Evolutionary conservation across 2,888 invertebrate genomes (phyloP), one percentile per base, ranked within the genome.

Genomic region (Cephus pygmeus): DNA sequence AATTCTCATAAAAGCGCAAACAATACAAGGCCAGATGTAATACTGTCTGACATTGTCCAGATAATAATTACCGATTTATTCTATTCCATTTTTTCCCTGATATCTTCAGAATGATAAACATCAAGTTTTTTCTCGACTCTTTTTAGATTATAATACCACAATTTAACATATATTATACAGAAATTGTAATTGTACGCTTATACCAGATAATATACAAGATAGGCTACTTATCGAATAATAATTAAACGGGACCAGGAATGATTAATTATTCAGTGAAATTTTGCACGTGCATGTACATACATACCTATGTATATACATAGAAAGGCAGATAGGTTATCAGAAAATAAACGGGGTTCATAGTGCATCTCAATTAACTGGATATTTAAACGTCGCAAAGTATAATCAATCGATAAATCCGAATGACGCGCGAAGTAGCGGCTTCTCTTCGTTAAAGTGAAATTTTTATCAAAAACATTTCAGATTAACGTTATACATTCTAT

Each of bases 381-480:
- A 79, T 81, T 81, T 76, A 78, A 76, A 77, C 23, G 23, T 79
- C 73, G 40, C 69, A 34, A 31, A 75, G 23, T 15, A 34, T 56
- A 69, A 56, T 73, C 68, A 79, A 36, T 82, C 75, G 80, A 80
- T 80, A 80, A 76, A 68, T 23, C 23, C 71, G 77, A 81, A 81
- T 83, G 82, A 85, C 85, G 85, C 76, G 80, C 80, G 80, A 77
- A 81, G 73, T 23, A 56, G 23, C 23, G 23, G 23, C 6, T 4
- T 40, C 23, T 56, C 9, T 9, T 23, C 9, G 23, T 56, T 56
- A 56, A 56, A 56, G 56, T 56, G 56, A 23, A 56, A 23, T 0
- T 23, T 56, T 56, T 56, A 56, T 56, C 56, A 56, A 23, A 56
- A 56, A 56, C 56, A 23, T 23, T 6, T 6, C 56, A 56, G 2